Conservation (phyloP, 1,140 invertebrate genomes). For the Drosophila mojavensis region DNA sequence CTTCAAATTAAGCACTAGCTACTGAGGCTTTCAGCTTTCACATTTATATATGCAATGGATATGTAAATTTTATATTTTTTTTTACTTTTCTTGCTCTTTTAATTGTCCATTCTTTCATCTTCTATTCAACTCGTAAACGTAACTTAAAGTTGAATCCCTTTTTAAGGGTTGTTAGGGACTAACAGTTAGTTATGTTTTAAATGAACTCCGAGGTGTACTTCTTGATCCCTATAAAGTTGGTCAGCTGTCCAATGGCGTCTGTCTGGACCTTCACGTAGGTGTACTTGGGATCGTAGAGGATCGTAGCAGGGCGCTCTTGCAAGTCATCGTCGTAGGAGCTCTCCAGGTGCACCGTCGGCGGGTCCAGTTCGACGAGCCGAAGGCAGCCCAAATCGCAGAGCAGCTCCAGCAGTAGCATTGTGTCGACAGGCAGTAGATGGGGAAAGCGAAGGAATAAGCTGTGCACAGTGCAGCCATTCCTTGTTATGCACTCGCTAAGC, state of each 20-base stretch:
- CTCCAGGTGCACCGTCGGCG: slow-evolving; percentile 42
- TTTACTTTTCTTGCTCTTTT: no score
- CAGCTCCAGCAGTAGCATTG: slow-evolving; percentile 70
- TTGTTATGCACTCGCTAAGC: slow-evolving; percentile 87
- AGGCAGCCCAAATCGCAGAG: slow-evolving; percentile 63
- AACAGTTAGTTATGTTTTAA: slow-evolving; percentile 22
- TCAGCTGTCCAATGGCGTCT: slow-evolving; percentile 85
- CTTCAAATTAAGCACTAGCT: no score
- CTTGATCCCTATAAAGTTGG: slow-evolving; percentile 86
- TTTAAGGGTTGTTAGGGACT: no score
- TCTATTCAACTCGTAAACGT: no score
- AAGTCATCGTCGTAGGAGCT: slow-evolving; percentile 44
- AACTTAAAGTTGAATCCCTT: no score
- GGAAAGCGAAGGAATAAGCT: slow-evolving; percentile 86
- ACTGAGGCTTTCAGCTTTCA: no score
- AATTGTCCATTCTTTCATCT: no score
- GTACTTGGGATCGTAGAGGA: slow-evolving; percentile 59
- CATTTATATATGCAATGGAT: no score
- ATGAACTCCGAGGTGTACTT: slow-evolving; percentile 86
- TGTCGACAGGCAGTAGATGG: slow-evolving; percentile 82
- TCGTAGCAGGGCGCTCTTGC: slow-evolving; percentile 52
- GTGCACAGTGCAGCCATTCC: slow-evolving; percentile 86
- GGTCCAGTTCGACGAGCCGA: slow-evolving; percentile 55
- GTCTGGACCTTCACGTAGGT: slow-evolving; percentile 61
- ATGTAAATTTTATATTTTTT: no score